Conservation (phyloP, 2,113 vertebrate genomes). For the Rhizomys pruinosus region DNA sequence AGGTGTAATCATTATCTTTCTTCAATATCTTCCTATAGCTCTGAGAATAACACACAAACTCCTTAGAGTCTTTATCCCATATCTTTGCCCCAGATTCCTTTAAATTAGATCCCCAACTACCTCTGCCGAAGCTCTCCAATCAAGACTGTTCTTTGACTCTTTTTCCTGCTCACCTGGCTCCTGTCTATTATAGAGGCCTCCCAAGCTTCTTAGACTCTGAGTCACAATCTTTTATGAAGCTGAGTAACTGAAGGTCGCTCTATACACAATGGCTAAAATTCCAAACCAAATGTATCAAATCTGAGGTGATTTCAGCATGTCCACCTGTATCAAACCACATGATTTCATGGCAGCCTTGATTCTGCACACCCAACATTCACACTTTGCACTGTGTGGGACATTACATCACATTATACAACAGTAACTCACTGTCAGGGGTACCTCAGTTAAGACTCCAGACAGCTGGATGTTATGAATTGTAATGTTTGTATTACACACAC, state of each 20-base stretch:
- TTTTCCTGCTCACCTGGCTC: neutral
- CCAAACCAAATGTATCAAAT: neutral
- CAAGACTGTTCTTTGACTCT: neutral
- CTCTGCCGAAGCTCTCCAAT: neutral
- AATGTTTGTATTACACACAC: neutral
- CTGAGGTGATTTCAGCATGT: neutral
- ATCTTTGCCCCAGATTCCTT: slow-evolving; percentile 36
- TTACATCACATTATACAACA: neutral
- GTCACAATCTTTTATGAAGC: neutral
- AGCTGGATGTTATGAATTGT: neutral
- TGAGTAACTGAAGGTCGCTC: neutral
- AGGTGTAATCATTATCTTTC: neutral
- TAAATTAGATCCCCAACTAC: neutral
- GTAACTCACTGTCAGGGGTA: neutral
- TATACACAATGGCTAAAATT: neutral
- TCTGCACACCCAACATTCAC: neutral
- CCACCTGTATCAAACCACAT: no score
- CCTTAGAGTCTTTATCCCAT: neutral
- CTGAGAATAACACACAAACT: slow-evolving; percentile 45
- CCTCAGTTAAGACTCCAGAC: neutral
- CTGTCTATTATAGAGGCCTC: neutral
- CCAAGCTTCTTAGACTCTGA: neutral
- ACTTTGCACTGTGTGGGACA: neutral
- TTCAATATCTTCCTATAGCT: neutral
- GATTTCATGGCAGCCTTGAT: neutral